These are phyloP conservation scores for Calonectris borealis DNA, from an alignment of 2,113 vertebrate genomes.

Conservation along the genomic window DNA sequence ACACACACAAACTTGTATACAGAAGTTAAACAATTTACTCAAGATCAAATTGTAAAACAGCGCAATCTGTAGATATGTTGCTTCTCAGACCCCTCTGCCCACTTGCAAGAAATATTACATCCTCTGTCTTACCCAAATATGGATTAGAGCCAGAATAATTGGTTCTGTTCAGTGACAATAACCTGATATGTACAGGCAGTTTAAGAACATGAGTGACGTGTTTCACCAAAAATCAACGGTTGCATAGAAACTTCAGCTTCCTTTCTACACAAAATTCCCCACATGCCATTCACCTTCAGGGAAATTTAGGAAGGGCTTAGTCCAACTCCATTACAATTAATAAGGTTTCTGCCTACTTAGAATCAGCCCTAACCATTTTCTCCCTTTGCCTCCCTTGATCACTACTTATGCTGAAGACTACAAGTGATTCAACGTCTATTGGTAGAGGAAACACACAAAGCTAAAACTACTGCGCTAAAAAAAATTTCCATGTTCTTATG, in stretches of 20 bases:
- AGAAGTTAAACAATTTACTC: neutral
- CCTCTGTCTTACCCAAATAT: neutral
- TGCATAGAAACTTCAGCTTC: neutral
- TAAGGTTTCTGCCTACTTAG: neutral
- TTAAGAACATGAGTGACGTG: neutral
- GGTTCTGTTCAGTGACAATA: neutral
- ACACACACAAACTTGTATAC: neutral
- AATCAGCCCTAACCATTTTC: neutral
- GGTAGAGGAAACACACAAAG: conserved; percentile 31
- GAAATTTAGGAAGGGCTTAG: neutral
- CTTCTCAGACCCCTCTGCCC: neutral
- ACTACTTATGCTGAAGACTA: conserved; percentile 1
- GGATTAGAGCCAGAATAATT: neutral
- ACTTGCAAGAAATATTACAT: neutral
- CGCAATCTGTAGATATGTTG: neutral
- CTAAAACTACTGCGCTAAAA: conserved; percentile 9
- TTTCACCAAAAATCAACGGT: neutral
- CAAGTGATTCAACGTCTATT: conserved; percentile 34
- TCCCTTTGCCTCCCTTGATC: neutral
- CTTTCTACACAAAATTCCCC: neutral
- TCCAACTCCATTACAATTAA: neutral
- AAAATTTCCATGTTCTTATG: conserved; percentile 39
- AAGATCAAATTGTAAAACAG: neutral
- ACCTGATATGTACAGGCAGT: neutral
- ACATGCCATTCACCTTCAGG: neutral